A percentile compares a stretch with the other conserved stretches of the same genome.
Conservation (phyloP, 2,113 vertebrate genomes). For the Cacatua alba region DNA sequence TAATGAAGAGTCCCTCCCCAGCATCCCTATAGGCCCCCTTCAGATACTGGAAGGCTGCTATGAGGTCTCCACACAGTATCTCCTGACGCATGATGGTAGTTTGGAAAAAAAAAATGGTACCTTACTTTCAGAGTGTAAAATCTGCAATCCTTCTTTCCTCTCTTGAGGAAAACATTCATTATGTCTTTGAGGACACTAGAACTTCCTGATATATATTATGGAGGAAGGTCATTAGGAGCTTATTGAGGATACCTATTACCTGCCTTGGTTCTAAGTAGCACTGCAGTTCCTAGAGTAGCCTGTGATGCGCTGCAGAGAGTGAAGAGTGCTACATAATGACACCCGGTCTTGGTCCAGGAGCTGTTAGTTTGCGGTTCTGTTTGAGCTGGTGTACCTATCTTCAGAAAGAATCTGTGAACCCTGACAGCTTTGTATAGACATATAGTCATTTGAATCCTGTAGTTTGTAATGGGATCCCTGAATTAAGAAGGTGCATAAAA, state of each 20-base stretch:
- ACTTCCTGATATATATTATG: background rate
- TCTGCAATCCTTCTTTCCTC: background rate
- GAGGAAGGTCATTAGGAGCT: background rate
- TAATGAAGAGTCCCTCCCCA: too few species aligned
- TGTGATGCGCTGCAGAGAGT: background rate
- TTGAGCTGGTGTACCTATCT: rapidly evolving
- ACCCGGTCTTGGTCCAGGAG: background rate
- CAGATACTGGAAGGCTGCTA: too few species aligned
- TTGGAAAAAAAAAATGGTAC: background rate
- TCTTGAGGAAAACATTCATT: background rate
- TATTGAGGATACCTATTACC: rapidly evolving
- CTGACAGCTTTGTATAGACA: rapidly evolving
- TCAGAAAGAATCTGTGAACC: background rate
- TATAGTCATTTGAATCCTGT: background rate
- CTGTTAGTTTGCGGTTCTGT: background rate
- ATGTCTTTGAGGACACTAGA: background rate
- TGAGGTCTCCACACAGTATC: background rate
- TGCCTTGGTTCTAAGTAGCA: background rate
- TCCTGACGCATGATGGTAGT: background rate
- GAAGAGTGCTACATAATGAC: too few species aligned
- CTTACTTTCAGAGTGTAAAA: background rate
- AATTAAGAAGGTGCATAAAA: background rate
- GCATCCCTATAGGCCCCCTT: too few species aligned
- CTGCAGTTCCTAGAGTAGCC: background rate
- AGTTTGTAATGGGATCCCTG: background rate